phyloP scores from a whole-genome alignment of 2,888 invertebrate species.

The Emmelina monodactyla region DNA sequence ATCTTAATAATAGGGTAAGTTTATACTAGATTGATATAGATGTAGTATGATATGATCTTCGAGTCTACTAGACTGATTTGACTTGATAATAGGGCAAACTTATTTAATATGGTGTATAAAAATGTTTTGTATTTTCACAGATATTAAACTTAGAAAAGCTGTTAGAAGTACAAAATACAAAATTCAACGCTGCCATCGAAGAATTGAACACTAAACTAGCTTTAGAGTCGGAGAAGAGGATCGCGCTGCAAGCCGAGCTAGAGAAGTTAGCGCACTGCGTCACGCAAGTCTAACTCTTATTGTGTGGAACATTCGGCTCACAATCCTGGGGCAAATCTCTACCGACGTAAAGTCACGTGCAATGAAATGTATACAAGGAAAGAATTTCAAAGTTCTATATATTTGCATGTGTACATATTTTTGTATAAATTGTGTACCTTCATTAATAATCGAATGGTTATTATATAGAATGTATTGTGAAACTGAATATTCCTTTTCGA shows the following conservation, averaged over 20 bases:
- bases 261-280: constrained; percentile 76
- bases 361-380: no score
- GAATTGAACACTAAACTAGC: constrained; percentile 69
- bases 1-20: constrained; percentile 58
- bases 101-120: neutral
- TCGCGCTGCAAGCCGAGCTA: constrained; percentile 69
- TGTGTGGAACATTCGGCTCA: constrained; percentile 16
- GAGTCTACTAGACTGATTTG: neutral
- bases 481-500: no score
- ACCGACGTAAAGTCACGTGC: no score
- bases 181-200: constrained; percentile 69
- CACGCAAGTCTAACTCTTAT: constrained; percentile 69
- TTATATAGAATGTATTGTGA: no score
- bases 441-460: no score
- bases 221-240: constrained; percentile 70
- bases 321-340: constrained; percentile 17
- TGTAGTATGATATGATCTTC: neutral
- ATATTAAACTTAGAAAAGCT: constrained; percentile 66
- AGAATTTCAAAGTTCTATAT: no score
- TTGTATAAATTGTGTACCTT: no score
- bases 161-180: constrained; percentile 65
- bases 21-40: neutral
- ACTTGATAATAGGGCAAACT: neutral
- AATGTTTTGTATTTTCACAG: constrained; percentile 22
- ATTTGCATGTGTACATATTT: no score